A percentile compares a stretch with the other conserved stretches of the same genome.
These are phyloP conservation scores for Lanius collurio DNA, from an alignment of 2,113 vertebrate genomes.

Conservation along the genomic window DNA sequence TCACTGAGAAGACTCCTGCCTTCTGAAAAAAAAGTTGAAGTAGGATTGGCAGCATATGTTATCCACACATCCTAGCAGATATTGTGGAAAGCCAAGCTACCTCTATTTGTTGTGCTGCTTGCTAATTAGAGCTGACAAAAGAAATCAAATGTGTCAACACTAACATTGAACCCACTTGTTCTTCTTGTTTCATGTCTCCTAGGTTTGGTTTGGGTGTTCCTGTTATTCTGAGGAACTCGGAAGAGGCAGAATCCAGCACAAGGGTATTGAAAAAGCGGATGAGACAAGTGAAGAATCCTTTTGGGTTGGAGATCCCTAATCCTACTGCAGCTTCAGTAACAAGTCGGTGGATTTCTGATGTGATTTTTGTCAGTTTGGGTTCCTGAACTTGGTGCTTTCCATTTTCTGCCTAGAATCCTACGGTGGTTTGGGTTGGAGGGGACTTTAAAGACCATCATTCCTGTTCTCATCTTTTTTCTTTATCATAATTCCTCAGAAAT, in stretches of 20 bases:
- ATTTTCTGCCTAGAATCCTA: background rate
- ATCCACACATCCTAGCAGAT: background rate
- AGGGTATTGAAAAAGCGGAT: constrained; percentile 86
- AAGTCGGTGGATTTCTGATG: constrained; percentile 73
- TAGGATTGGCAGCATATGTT: background rate
- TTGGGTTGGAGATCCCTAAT: constrained; percentile 80
- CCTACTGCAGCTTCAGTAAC: constrained; percentile 76
- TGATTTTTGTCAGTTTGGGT: background rate
- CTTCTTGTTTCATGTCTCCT: background rate
- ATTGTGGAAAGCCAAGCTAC: background rate
- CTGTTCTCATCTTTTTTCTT: background rate
- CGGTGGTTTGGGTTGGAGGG: background rate
- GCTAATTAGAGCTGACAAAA: background rate
- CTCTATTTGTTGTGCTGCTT: background rate
- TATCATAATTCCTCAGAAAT: background rate
- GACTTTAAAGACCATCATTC: background rate
- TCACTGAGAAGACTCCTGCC: background rate
- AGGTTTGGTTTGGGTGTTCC: constrained; percentile 95
- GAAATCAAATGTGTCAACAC: background rate
- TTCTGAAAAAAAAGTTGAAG: background rate
- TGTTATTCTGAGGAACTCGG: constrained; percentile 89
- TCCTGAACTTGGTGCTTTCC: background rate
- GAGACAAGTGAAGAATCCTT: constrained; percentile 95
- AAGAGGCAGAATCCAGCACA: constrained; percentile 79
- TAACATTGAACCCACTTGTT: background rate